Percentiles rank a stretch among this genome's conserved stretches.
These are phyloP conservation scores for Idaea dimidiata DNA, from an alignment of 2,888 invertebrate species.

Conservation along the genomic window DNA sequence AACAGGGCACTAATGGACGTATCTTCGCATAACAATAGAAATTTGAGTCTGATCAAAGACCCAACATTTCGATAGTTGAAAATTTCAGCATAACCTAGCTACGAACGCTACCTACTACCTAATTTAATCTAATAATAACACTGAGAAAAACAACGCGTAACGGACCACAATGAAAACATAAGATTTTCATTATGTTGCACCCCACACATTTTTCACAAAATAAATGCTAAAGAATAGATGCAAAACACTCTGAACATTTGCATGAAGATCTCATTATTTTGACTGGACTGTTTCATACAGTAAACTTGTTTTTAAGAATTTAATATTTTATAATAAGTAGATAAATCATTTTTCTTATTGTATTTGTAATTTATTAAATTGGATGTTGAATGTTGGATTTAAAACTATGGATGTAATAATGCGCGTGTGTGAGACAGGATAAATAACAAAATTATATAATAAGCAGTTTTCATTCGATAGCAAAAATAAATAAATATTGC, in stretches of 20 bases:
- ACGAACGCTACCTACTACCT: no score
- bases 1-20: no score
- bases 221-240: conserved; percentile 31
- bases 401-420: no score
- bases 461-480: no score
- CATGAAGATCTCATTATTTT: conserved; percentile 55
- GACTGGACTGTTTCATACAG: conserved; percentile 31
- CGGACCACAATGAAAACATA: background rate
- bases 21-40: no score
- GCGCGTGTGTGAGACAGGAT: no score
- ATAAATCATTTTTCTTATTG: conserved; percentile 26
- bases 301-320: conserved; percentile 30
- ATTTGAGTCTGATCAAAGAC: no score
- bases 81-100: no score
- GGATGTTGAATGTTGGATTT: conserved; percentile 30
- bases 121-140: background rate
- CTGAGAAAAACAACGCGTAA: background rate
- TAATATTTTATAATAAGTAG: conserved; percentile 10
- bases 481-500: no score
- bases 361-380: conserved; percentile 39
- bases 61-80: no score
- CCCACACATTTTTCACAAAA: conserved; percentile 19
- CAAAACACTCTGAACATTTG: conserved; percentile 44
- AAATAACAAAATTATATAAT: no score
- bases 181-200: conserved; percentile 6